Evolutionary conservation across 2,113 vertebrate species (phyloP), one percentile per base, ranked within the genome.

Genomic region (Pygoscelis antarcticus): DNA sequence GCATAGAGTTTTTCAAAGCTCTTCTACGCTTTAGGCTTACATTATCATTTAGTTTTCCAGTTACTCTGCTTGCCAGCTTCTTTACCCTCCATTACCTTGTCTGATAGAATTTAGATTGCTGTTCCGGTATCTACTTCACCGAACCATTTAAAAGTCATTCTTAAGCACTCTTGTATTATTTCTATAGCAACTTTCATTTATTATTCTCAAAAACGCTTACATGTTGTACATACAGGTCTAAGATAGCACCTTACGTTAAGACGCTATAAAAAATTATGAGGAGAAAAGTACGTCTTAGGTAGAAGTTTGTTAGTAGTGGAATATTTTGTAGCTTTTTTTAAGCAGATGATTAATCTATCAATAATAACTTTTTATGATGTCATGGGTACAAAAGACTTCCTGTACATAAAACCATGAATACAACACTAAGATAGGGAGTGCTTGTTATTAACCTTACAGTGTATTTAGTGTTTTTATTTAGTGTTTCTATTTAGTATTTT

Each of bases 101-200:
- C 93, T 95, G 94, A 92, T 88, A 84, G 93, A 86, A 89, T 95
- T 95, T 91, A 93, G 96, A 93, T 95, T 95, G 89, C 78, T 51
- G 51, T 80, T 44, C 38, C 70, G 91, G 69, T 76, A 89, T 86
- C 92, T 87, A 82, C 91, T 94, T 95, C 95, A 76, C 36, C 4
- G 2, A 74, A 81, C 75, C 83, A 79, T 94, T 96, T 95, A 64
- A 87, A 94, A 96, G 92, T 74, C 91, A 86, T 90, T 92, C 70
- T 95, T 97, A 92, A 97, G 72, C 51, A 61, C 58, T 90, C 40
- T 58, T 82, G 21, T 95, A 80, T 92, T 94, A 90, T 78, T 86
- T 96, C 76, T 76, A 54, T 47, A 76, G 79, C 61, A 54, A 54
- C 65, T 84, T 83, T 27, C 75, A 81, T 90, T 91, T 49, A 36